phyloP scores from a whole-genome alignment of 1,140 invertebrate genomes.

The Hyles vespertilio region DNA sequence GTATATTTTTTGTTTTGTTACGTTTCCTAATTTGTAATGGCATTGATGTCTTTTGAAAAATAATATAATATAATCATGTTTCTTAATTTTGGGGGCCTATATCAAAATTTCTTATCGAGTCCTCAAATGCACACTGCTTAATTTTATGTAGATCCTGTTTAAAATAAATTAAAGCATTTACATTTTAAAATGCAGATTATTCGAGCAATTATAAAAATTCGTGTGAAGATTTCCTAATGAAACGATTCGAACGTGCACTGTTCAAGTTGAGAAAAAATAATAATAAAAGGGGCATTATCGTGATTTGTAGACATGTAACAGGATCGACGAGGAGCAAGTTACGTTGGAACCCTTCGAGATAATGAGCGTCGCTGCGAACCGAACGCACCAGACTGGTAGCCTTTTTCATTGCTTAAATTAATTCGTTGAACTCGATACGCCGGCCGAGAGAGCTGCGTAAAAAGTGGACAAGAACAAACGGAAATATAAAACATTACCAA shows the following conservation, averaged over 20 bases:
- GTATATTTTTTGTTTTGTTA: too few species aligned
- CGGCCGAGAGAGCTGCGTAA: slow-evolving; percentile 29
- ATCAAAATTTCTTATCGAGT: too few species aligned
- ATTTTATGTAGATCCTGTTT: too few species aligned
- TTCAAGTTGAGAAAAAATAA: background rate
- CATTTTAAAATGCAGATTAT: too few species aligned
- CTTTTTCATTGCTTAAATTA: slow-evolving; percentile 47
- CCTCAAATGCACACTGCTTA: too few species aligned
- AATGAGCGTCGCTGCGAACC: slow-evolving; percentile 1
- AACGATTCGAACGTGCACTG: background rate
- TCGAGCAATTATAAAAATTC: too few species aligned
- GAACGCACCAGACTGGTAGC: slow-evolving; percentile 18
- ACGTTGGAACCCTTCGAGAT: background rate
- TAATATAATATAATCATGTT: too few species aligned
- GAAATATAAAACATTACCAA: slow-evolving; percentile 64
- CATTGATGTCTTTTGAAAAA: too few species aligned
- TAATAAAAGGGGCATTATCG: background rate
- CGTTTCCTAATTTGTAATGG: too few species aligned
- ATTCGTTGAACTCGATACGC: slow-evolving; percentile 48
- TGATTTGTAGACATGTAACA: background rate
- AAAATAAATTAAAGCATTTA: too few species aligned
- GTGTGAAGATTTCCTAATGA: too few species aligned
- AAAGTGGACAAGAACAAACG: slow-evolving; percentile 43
- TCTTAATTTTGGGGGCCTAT: too few species aligned
- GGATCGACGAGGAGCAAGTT: background rate